Conservation (phyloP, 2,888 invertebrate species). For the Hydropsyche betteni region DNA sequence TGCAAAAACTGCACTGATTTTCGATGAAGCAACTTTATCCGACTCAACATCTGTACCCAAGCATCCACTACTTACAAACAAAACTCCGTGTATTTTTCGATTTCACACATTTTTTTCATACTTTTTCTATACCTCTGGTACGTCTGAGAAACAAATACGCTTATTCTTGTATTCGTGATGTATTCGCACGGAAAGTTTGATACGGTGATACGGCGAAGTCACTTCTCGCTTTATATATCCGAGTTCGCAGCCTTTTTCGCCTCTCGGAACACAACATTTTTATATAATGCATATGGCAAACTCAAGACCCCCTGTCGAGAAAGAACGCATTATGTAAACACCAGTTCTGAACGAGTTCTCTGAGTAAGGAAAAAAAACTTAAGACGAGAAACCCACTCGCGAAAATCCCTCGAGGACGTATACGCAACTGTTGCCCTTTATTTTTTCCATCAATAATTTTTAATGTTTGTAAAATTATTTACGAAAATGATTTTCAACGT, state of each 20-base stretch:
- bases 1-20: no score
- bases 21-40: no score
- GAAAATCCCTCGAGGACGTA: slow-evolving; percentile 3
- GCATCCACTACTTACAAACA: background rate
- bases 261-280: no score
- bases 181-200: slow-evolving; percentile 43
- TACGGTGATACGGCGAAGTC: slow-evolving; percentile 44
- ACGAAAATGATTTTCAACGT: no score
- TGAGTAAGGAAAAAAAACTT: slow-evolving; percentile 11
- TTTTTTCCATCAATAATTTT: background rate
- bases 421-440: slow-evolving; percentile 26
- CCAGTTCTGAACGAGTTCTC: slow-evolving; percentile 38
- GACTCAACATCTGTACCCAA: background rate
- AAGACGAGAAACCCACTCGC: slow-evolving; percentile 1
- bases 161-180: slow-evolving; percentile 31
- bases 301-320: background rate
- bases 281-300: no score
- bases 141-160: slow-evolving; percentile 24
- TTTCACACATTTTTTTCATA: background rate
- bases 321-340: slow-evolving; percentile 49
- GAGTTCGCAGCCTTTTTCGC: slow-evolving; percentile 20
- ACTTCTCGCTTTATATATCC: slow-evolving; percentile 30
- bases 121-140: background rate
- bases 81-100: background rate
- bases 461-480: no score